A percentile compares a stretch with the other conserved stretches of the same genome.
These are phyloP conservation scores for Ia io DNA, from an alignment of 2,113 vertebrate genomes.

Conservation along the genomic window DNA sequence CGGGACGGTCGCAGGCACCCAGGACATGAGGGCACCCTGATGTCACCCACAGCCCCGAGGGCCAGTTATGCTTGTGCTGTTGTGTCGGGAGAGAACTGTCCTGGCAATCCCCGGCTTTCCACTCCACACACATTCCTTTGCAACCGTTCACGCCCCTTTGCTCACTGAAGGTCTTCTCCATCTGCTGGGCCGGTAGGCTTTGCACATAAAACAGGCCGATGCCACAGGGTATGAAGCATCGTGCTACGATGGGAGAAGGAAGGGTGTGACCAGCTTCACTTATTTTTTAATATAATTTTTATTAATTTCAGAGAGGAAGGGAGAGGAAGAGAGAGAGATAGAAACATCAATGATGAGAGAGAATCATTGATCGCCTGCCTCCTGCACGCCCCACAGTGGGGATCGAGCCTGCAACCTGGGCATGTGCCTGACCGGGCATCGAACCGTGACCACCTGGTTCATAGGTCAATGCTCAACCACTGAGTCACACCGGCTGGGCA, in stretches of 20 bases:
- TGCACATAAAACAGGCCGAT: not conserved
- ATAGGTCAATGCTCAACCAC: too few relatives aligned
- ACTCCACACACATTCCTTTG: not conserved
- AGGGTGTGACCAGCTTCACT: not conserved
- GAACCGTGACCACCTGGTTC: too few relatives aligned
- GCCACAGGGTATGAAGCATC: not conserved
- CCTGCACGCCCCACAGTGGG: too few relatives aligned
- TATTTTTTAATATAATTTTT: too few relatives aligned
- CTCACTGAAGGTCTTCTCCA: not conserved
- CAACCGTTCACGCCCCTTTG: not conserved
- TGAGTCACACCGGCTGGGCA: too few relatives aligned
- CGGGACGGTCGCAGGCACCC: not conserved
- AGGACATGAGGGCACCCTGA: not conserved
- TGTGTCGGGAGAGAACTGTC: not conserved
- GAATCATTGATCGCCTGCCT: too few relatives aligned
- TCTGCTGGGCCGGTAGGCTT: fast-evolving
- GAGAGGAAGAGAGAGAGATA: too few relatives aligned
- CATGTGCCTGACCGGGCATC: too few relatives aligned
- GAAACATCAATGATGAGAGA: too few relatives aligned
- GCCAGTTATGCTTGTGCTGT: not conserved
- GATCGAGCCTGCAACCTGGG: too few relatives aligned
- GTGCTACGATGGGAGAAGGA: not conserved
- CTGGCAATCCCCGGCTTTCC: not conserved
- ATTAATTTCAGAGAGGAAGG: too few relatives aligned
- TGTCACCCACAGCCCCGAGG: not conserved